Evolutionary conservation across 2,797 vertebrate genomes (phyloP).

Genomic region (Thalassophryne amazonica): DNA sequence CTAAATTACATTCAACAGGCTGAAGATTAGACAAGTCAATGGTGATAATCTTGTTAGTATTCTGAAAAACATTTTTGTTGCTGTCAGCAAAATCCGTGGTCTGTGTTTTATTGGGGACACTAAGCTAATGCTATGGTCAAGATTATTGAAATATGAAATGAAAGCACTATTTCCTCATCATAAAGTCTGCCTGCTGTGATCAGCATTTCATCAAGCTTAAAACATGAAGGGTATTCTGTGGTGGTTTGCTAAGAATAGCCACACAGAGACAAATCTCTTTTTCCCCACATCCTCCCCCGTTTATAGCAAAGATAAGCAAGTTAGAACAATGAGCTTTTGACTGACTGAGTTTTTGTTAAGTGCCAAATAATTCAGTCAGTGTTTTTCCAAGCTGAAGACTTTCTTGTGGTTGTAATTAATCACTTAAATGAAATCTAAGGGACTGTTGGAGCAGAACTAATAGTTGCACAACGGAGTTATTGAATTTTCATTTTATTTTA

Average conservation of each 20-base stretch:
- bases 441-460: conserved; percentile 60
- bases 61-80: conserved; percentile 16
- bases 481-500: conserved; percentile 47
- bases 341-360: conserved; percentile 34
- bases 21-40: conserved; percentile 28
- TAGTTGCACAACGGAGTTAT: conserved; percentile 49
- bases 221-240: conserved; percentile 25
- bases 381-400: conserved; percentile 43
- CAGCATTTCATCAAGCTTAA: conserved; percentile 33
- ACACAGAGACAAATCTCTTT: background rate
- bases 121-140: conserved; percentile 26
- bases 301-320: conserved; percentile 23
- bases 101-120: conserved; percentile 44
- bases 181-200: conserved; percentile 47
- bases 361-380: conserved; percentile 44
- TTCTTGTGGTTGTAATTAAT: conserved; percentile 62
- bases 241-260: background rate
- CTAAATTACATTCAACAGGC: conserved; percentile 16
- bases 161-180: conserved; percentile 58
- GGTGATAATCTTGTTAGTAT: conserved; percentile 18
- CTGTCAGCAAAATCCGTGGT: conserved; percentile 34
- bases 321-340: conserved; percentile 33
- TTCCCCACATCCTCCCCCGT: background rate
- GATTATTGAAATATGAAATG: conserved; percentile 49
- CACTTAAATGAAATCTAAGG: conserved; percentile 53